phyloP scores from a whole-genome alignment of 2,888 invertebrate genomes.

The Platerodrilus igneus region DNA sequence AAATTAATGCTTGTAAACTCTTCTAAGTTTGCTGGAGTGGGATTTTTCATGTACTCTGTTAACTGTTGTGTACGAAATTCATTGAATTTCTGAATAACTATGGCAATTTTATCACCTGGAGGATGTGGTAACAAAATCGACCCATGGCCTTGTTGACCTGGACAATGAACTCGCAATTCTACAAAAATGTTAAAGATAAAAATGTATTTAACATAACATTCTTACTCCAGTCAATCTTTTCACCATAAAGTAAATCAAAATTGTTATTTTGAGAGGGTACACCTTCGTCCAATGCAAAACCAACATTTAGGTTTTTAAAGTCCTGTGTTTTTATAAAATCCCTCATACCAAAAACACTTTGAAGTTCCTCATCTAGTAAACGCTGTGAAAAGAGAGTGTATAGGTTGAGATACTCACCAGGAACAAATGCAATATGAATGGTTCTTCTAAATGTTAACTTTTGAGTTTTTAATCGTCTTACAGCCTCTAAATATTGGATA shows the following conservation, averaged over 20 bases:
- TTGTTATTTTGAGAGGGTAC: constrained; percentile 65
- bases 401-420: constrained; percentile 56
- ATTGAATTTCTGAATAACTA: too few relatives aligned
- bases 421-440: constrained; percentile 68
- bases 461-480: constrained; percentile 58
- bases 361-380: constrained; percentile 83
- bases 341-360: constrained; percentile 77
- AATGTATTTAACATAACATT: too few relatives aligned
- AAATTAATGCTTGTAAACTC: too few relatives aligned
- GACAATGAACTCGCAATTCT: too few relatives aligned
- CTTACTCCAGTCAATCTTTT: constrained; percentile 82
- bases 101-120: too few relatives aligned
- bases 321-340: constrained; percentile 67
- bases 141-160: too few relatives aligned
- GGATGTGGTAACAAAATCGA: too few relatives aligned
- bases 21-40: too few relatives aligned
- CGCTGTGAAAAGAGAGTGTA: too few relatives aligned
- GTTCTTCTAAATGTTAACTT: constrained; percentile 59
- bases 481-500: constrained; percentile 72
- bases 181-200: too few relatives aligned
- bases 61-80: too few relatives aligned
- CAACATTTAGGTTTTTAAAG: constrained; percentile 74
- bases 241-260: constrained; percentile 67
- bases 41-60: too few relatives aligned
- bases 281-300: constrained; percentile 86